A percentile compares a stretch with the other conserved stretches of the same genome.
phyloP scores from a whole-genome alignment of 2,113 vertebrate genomes.

The Pterocles burchelli region DNA sequence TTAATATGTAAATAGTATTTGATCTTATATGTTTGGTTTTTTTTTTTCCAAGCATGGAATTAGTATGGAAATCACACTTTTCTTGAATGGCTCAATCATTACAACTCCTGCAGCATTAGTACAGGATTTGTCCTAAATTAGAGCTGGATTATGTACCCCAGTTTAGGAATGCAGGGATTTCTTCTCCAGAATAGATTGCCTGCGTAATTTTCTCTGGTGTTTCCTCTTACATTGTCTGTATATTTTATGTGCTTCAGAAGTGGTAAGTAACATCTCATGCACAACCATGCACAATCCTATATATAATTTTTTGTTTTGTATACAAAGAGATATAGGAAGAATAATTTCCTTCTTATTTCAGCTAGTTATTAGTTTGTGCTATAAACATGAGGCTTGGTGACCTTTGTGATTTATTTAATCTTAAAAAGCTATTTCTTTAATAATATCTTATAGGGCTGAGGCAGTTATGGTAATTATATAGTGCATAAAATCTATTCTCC shows the following conservation, averaged over 20 bases:
- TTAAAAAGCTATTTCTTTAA: slow-evolving; percentile 36
- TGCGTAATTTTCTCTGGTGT: background rate
- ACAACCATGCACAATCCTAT: background rate
- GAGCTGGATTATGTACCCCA: background rate
- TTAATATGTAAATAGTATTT: background rate
- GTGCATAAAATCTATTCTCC: slow-evolving; percentile 39
- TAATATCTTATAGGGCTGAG: slow-evolving; percentile 23
- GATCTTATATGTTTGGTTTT: background rate
- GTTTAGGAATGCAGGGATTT: background rate
- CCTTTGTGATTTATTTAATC: slow-evolving; percentile 56
- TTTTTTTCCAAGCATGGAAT: background rate
- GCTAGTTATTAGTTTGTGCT: slow-evolving; percentile 11
- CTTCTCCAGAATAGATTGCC: background rate
- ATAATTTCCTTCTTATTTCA: slow-evolving; percentile 35
- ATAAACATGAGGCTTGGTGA: slow-evolving; percentile 9
- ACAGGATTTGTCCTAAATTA: background rate
- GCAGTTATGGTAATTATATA: slow-evolving; percentile 50
- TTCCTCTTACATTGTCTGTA: background rate
- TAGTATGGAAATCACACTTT: background rate
- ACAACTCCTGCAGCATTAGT: background rate
- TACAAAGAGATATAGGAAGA: background rate
- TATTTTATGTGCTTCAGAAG: background rate
- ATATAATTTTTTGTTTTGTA: background rate
- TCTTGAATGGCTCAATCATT: background rate
- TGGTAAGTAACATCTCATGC: background rate